These are phyloP conservation scores for Pantherophis vulpinus DNA, from an alignment of 2,797 vertebrate genomes.

Conservation along the genomic window DNA sequence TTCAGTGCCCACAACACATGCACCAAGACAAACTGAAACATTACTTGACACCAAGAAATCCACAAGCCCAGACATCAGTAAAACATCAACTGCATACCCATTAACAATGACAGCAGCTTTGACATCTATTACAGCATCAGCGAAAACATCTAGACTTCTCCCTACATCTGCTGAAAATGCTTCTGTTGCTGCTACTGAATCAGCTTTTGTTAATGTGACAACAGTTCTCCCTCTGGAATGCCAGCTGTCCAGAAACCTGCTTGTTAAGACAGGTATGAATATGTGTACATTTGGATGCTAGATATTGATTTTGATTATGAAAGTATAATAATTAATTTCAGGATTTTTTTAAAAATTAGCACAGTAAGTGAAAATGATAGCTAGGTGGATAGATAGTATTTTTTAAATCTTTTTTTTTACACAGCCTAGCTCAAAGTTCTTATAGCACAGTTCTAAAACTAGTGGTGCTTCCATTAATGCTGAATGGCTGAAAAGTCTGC, in stretches of 20 bases:
- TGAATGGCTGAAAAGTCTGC: neutral
- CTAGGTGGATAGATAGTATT: neutral
- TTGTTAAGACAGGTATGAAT: conserved; percentile 90
- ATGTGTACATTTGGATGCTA: rapidly evolving
- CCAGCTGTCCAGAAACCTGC: conserved; percentile 86
- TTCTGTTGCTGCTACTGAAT: conserved; percentile 54
- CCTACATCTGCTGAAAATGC: conserved; percentile 65
- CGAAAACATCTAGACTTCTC: conserved; percentile 73
- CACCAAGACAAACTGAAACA: conserved; percentile 69
- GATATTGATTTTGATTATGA: neutral
- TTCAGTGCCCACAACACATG: conserved; percentile 63
- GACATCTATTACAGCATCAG: conserved; percentile 75
- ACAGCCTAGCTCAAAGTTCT: neutral
- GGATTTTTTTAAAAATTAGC: neutral
- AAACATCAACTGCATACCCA: conserved; percentile 68
- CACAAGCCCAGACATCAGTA: conserved; percentile 66
- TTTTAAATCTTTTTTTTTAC: neutral
- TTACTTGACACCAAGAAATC: conserved; percentile 65
- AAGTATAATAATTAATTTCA: rapidly evolving
- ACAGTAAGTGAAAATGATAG: rapidly evolving
- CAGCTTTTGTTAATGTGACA: conserved; percentile 77
- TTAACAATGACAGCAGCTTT: conserved; percentile 76
- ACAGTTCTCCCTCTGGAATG: conserved; percentile 82
- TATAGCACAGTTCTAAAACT: neutral
- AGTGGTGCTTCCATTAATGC: neutral